phyloP scores from a whole-genome alignment of 30 jellyfish, hydroid and myxozoan genomes.

The Hydractinia echinata region DNA sequence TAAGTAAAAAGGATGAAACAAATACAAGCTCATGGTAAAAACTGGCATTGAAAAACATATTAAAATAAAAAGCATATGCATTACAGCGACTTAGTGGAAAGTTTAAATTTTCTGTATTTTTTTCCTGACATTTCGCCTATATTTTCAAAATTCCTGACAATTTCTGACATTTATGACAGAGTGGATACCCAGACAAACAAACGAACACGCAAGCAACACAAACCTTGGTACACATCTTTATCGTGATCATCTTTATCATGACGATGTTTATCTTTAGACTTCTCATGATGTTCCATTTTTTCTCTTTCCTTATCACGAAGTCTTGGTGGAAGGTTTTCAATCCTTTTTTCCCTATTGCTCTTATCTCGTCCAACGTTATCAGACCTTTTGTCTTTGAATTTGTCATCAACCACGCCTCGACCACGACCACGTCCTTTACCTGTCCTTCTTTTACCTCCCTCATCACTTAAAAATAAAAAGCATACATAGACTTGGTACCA shows the following conservation, averaged over 20 bases:
- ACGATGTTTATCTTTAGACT: neutral
- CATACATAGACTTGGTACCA: too few relatives aligned
- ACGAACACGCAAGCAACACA: neutral
- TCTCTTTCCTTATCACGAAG: slow-evolving; percentile 24
- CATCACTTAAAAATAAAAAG: too few relatives aligned
- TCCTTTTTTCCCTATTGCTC: slow-evolving; percentile 15
- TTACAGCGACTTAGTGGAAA: too few relatives aligned
- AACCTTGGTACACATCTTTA: slow-evolving; percentile 1
- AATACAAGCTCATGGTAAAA: too few relatives aligned
- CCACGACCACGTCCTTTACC: slow-evolving; percentile 17
- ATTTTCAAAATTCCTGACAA: too few relatives aligned
- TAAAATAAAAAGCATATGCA: too few relatives aligned
- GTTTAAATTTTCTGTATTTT: too few relatives aligned
- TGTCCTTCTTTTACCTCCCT: too few relatives aligned
- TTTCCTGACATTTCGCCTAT: too few relatives aligned
- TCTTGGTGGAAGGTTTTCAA: slow-evolving; percentile 15
- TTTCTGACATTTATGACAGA: too few relatives aligned
- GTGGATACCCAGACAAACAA: neutral
- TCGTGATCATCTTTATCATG: neutral
- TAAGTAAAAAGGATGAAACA: too few relatives aligned
- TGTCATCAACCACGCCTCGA: slow-evolving; percentile 7
- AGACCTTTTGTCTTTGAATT: neutral
- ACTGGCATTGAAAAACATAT: too few relatives aligned
- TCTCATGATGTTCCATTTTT: slow-evolving; percentile 6
- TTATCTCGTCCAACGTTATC: neutral